Conservation (phyloP, 2,888 invertebrate genomes). For the Pyralis farinalis region DNA sequence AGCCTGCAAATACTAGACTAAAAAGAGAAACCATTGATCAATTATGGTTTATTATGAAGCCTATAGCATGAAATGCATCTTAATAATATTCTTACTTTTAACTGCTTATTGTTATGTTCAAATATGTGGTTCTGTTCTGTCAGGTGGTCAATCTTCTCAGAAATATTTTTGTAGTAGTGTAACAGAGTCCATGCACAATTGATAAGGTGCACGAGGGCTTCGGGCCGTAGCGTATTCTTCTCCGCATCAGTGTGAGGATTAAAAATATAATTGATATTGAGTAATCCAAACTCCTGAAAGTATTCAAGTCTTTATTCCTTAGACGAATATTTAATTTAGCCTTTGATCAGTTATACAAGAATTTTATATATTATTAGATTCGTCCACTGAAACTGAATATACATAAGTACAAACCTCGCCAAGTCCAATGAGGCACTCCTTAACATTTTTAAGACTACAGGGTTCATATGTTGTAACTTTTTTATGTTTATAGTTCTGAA, state of each 20-base stretch:
- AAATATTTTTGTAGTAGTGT: slow-evolving; percentile 51
- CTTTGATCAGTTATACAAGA: too few relatives aligned
- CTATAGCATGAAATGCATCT: too few relatives aligned
- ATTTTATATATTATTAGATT: too few relatives aligned
- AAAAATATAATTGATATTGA: slow-evolving; percentile 59
- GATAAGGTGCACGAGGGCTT: slow-evolving; percentile 58
- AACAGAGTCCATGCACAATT: slow-evolving; percentile 61
- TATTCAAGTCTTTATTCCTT: too few relatives aligned
- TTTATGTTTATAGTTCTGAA: slow-evolving; percentile 63
- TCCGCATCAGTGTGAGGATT: slow-evolving; percentile 61
- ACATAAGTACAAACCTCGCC: slow-evolving; percentile 45
- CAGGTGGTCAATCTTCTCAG: slow-evolving; percentile 47
- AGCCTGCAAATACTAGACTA: slow-evolving; percentile 24
- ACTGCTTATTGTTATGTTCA: slow-evolving; percentile 59
- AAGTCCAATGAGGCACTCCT: slow-evolving; percentile 65
- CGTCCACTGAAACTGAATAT: too few relatives aligned
- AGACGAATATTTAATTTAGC: too few relatives aligned
- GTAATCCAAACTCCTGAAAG: slow-evolving; percentile 57
- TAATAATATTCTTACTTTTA: slow-evolving; percentile 48
- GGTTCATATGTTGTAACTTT: slow-evolving; percentile 64
- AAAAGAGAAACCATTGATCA: neutral
- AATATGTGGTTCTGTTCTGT: slow-evolving; percentile 58
- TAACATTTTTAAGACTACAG: slow-evolving; percentile 56
- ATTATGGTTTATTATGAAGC: neutral
- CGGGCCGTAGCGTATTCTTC: slow-evolving; percentile 36